A percentile compares a stretch with the other conserved stretches of the same genome.
Conservation (phyloP, 2,113 vertebrate genomes). For the Hypanus sabinus region DNA sequence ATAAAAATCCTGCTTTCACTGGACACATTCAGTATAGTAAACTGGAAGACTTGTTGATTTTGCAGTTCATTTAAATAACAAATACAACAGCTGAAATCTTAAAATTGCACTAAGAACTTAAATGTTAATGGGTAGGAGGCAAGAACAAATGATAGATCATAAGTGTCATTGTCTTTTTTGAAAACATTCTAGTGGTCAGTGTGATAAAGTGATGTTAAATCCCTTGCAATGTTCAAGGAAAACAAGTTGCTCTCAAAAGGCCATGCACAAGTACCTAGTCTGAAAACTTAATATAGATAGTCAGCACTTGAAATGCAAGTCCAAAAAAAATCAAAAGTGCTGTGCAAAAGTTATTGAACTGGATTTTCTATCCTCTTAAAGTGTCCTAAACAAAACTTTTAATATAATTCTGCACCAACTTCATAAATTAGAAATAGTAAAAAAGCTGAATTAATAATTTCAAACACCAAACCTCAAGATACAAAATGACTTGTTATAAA, state of each 20-base stretch:
- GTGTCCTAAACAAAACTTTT: not conserved
- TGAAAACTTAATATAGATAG: not conserved
- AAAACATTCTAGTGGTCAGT: constrained; percentile 1
- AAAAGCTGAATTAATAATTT: not conserved
- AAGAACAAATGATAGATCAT: not conserved
- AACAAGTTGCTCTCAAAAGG: not conserved
- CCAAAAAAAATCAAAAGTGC: not conserved
- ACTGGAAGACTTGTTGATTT: constrained; percentile 34
- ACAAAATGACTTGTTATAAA: constrained; percentile 33
- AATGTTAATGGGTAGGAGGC: not conserved
- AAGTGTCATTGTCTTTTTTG: not conserved
- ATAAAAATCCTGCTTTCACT: not conserved
- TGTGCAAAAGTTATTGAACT: not conserved
- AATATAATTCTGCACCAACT: constrained; percentile 22
- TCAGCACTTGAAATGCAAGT: not conserved
- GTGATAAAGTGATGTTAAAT: not conserved
- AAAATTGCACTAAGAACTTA: not conserved
- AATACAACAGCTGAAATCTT: not conserved
- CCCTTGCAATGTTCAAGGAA: not conserved
- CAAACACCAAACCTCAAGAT: not conserved
- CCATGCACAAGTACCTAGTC: not conserved
- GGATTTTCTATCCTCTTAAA: not conserved
- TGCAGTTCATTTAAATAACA: constrained; percentile 12
- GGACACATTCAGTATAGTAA: not conserved
- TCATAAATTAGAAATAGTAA: constrained; percentile 31